Evolutionary conservation across 2,113 vertebrate species (phyloP), one percentile per base, ranked within the genome.

Genomic region (Odobenus rosmarus): DNA sequence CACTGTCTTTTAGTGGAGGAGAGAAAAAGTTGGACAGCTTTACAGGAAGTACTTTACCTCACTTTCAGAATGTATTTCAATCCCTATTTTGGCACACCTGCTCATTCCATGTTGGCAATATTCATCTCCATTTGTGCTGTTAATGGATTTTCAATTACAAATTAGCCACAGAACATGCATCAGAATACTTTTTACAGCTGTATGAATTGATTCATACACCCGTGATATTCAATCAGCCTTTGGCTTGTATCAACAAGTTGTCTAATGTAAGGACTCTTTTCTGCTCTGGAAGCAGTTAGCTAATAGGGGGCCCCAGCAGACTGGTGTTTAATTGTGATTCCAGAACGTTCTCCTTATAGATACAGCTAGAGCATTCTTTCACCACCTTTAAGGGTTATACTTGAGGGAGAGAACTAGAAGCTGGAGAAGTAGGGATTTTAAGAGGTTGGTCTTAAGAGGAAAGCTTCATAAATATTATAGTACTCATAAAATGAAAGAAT

Each of bases 111-210:
- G 97, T 97, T 88, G 79, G 39, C 57, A 83, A 97, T 90, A 92
- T 53, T 95, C 90, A 92, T 94, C 76, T 97, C 36, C 57, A 85
- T 96, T 98, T 85, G 61, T 39, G 31, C 33, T 87, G 26, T 88
- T 97, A 92, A 94, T 97, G 69, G 88, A 92, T 96, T 98, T 98
- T 97, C 87, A 96, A 93, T 97, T 97, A 84, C 86, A 98, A 97
- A 98, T 97, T 96, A 96, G 84, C 79, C 95, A 88, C 62, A 94
- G 92, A 97, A 96, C 55, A 92, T 71, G n/a, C 23, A 86, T 95
- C 13, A 69, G 64, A 94, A 95, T 88, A 88, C 46, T 90, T 97
- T 97, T 85, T 92, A 69, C 24, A 93, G 88, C 69, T 98, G 4
- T 96, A 72, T 69, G 74, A 95, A 87, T 84, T 93, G 80, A 94